Evolutionary conservation across 2,888 invertebrate genomes (phyloP), one percentile per base, ranked within the genome.

Genomic region (Micoletzkya japonica): DNA sequence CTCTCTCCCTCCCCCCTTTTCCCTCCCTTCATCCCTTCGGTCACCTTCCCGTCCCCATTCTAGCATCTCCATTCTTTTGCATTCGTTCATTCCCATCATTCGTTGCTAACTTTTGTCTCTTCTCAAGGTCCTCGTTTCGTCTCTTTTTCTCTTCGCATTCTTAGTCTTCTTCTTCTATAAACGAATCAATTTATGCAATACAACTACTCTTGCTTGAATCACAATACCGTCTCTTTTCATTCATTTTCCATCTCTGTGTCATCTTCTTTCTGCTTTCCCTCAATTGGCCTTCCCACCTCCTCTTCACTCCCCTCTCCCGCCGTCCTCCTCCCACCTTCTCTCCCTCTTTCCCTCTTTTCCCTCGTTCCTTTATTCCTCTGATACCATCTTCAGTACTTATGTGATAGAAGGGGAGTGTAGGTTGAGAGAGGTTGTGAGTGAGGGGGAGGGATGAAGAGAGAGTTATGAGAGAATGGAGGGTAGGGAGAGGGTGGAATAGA

Each of bases 331-430:
- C 34, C 36, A 26, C 52, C 52, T 50, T 56, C 39, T 34, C 39
- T 37, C 39, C 66, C 10, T 36, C 34, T 32, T 39, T 39, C 39
- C 20, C 36, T 37, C 56, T 37, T 39, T 37, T 56, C 37, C 56
- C 56, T 52, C n/a, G 14, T 60, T n/a, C 24, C 44, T 60, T 39
- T 26, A 17, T 24, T 39, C 28, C 66, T 66, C 56, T 56, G 37
- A 36, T 32, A 17, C 49, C 20, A 50, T 49, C 32, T 50, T 63
- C 49, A 63, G 50, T 32, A n/a, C 50, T 61, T 14, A 7, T 57
- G 34, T 34, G 57, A 57, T 57, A 32, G n/a, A n/a, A n/a, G n/a
- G n/a, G n/a, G n/a, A n/a, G n/a, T n/a, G n/a, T n/a, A n/a, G n/a
- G n/a, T n/a, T n/a, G n/a, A n/a, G n/a, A n/a, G n/a, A n/a, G n/a